Conservation (phyloP, 2,797 vertebrate genomes). For the Pyrocephalus nanus region DNA sequence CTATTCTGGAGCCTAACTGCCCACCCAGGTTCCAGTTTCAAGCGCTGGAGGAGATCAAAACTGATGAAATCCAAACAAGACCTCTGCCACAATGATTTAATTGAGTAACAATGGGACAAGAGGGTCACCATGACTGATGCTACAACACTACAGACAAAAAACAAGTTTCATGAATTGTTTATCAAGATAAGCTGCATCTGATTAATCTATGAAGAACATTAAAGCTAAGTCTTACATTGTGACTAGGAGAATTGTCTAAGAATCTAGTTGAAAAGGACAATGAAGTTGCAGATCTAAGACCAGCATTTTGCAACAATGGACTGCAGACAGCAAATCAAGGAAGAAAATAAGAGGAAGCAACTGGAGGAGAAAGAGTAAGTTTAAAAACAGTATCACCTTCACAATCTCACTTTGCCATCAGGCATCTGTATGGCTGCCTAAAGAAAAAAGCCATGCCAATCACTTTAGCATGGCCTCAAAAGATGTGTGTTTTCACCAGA, state of each 20-base stretch:
- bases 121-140: background rate
- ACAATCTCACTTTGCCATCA: background rate
- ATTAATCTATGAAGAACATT: background rate
- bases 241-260: background rate
- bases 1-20: background rate
- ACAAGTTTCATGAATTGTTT: background rate
- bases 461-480: background rate
- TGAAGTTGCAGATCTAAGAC: background rate
- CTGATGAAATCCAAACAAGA: background rate
- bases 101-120: background rate
- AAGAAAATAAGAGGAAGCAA: background rate
- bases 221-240: background rate
- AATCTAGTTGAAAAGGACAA: background rate
- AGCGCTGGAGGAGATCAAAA: background rate
- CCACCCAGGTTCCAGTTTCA: background rate
- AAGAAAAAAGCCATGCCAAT: background rate
- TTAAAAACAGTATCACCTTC: background rate
- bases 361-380: fast-evolving
- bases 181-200: background rate
- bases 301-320: background rate
- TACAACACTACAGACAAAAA: background rate
- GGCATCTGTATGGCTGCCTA: background rate
- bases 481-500: background rate
- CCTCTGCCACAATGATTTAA: background rate
- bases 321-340: background rate